phyloP scores from a whole-genome alignment of 2,113 vertebrate species.

The Poeciliopsis retropinna region DNA sequence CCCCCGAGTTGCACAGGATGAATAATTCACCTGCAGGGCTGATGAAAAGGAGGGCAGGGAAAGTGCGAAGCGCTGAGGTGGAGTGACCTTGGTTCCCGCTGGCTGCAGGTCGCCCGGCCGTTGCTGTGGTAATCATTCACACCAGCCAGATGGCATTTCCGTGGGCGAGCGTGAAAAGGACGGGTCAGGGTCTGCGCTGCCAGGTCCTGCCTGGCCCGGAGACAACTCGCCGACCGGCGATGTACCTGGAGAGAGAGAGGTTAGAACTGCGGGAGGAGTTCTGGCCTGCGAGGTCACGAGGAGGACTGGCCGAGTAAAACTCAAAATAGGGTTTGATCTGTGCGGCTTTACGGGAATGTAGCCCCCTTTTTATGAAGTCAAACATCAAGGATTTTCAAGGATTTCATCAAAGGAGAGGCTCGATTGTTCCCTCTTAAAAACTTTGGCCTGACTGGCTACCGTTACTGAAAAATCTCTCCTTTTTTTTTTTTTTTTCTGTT shows the following conservation, averaged over 20 bases:
- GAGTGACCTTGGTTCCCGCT: conserved; percentile 83
- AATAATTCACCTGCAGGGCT: conserved; percentile 77
- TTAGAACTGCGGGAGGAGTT: conserved; percentile 27
- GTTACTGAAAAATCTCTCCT: conserved; percentile 37
- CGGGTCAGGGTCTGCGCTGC: conserved; percentile 80
- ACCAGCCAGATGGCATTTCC: conserved; percentile 85
- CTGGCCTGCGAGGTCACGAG: conserved; percentile 37
- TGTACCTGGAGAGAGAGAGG: conserved; percentile 55
- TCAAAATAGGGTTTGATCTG: conserved; percentile 15
- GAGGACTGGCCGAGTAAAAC: conserved; percentile 34
- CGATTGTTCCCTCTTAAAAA: conserved; percentile 25
- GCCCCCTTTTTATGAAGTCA: not conserved
- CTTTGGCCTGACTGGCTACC: not conserved
- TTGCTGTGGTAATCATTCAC: conserved; percentile 85
- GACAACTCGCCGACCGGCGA: conserved; percentile 66
- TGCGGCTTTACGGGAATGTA: not conserved
- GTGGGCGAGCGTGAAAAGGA: conserved; percentile 82
- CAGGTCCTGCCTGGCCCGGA: conserved; percentile 72
- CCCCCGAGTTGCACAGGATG: conserved; percentile 60
- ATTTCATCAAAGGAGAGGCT: conserved; percentile 20
- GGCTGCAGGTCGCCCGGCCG: conserved; percentile 79
- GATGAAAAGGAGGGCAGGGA: conserved; percentile 75
- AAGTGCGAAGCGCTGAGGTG: conserved; percentile 74
- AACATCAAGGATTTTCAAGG: conserved; percentile 13
- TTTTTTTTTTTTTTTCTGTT: conserved; percentile 57